These are phyloP conservation scores for Synergus itoensis DNA, from an alignment of 2,888 invertebrate genomes.

Conservation along the genomic window DNA sequence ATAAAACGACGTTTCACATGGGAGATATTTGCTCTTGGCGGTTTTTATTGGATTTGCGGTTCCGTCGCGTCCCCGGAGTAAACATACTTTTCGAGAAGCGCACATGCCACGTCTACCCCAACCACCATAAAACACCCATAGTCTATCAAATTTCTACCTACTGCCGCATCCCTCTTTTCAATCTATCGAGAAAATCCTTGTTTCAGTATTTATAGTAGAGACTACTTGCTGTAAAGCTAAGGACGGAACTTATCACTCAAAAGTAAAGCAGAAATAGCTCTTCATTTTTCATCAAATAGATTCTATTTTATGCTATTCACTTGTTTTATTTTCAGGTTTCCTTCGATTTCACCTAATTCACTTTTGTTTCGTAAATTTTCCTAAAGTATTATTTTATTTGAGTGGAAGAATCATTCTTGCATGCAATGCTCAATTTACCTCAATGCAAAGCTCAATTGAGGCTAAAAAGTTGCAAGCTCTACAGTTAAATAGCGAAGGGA, in stretches of 20 bases:
- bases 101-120: conserved; percentile 56
- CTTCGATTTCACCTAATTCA: neutral
- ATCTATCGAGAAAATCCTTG: conserved; percentile 32
- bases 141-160: conserved; percentile 41
- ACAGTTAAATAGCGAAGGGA: neutral
- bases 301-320: neutral
- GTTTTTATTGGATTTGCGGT: conserved; percentile 66
- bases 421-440: neutral
- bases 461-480: too few relatives aligned
- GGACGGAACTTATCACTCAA: neutral
- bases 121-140: conserved; percentile 39
- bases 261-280: neutral
- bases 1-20: conserved; percentile 59
- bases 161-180: conserved; percentile 23
- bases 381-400: neutral
- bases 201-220: conserved; percentile 12
- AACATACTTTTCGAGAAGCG: conserved; percentile 70
- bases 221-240: conserved; percentile 6
- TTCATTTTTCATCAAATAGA: neutral
- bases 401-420: neutral
- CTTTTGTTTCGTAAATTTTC: neutral
- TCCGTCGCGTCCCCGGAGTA: conserved; percentile 64
- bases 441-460: too few relatives aligned
- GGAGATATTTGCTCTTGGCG: conserved; percentile 66
- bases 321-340: neutral